Evolutionary conservation across 2,113 vertebrate genomes (phyloP).

Genomic region (Rallus limicola): DNA sequence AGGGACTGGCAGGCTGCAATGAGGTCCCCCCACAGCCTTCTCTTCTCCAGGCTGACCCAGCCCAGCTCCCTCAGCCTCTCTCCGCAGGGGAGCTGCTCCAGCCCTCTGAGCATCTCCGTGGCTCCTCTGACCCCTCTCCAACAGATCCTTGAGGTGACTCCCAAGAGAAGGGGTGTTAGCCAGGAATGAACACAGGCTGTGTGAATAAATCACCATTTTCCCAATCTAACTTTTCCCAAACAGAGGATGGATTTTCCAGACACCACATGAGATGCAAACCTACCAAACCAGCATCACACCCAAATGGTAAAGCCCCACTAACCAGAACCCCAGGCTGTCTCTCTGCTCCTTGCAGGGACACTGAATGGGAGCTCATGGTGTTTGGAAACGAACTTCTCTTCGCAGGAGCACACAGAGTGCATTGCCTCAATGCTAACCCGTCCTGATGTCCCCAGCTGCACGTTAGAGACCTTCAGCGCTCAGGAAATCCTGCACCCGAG

Average conservation of each 20-base stretch:
- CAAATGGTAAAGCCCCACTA: neutral
- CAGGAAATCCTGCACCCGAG: neutral
- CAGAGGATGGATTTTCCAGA: neutral
- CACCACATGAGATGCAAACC: neutral
- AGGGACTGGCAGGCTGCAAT: no score
- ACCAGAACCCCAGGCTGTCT: neutral
- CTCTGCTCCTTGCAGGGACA: neutral
- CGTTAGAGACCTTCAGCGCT: neutral
- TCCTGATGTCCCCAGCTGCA: neutral
- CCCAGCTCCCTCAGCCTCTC: no score
- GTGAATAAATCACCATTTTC: neutral
- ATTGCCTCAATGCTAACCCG: neutral
- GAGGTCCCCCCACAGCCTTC: no score
- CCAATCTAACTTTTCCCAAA: neutral
- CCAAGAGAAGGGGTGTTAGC: neutral
- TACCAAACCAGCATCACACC: neutral
- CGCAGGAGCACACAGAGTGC: neutral
- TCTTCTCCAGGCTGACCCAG: no score
- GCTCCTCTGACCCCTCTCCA: no score
- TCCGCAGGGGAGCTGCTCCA: no score
- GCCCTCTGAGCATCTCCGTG: no score
- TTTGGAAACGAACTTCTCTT: neutral
- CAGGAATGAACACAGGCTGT: neutral
- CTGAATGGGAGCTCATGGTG: neutral
- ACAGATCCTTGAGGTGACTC: neutral